Evolutionary conservation across 2,797 vertebrate genomes (phyloP), one percentile per base, ranked within the genome.

Genomic region (Chelon labrosus): DNA sequence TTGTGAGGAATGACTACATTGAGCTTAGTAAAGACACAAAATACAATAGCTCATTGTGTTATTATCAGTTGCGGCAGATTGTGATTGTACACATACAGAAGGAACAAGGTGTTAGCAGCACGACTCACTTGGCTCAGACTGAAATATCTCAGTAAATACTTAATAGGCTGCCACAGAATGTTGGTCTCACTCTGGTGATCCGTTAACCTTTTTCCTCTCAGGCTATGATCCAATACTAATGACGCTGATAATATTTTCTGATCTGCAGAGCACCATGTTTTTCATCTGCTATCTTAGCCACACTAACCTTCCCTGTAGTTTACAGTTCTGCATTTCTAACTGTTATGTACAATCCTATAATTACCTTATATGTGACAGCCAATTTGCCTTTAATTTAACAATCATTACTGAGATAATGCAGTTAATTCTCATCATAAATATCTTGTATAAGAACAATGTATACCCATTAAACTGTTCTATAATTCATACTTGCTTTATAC

Each of bases 1-100:
- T 74, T 70, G 38, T 56, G 17, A 52, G 25, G 5, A 22, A 51
- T 75, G 51, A 68, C 77, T 67, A 52, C 77, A 62, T 64, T n/a
- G 75, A 65, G 55, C 35, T 53, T 20, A 75, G n/a, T 58, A 52
- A 53, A 70, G 51, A 58, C 50, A 58, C 10, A 37, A 5, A 38
- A 7, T 27, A 12, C 10, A n/a, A 22, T 20, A 10, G 14, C 38
- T 11, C 56, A 35, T 1, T 17, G 49, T 25, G 17, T 25, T 20
- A 38, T 17, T 46, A 46, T 54, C 35, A 44, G 10, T 42, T 49
- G 19, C 11, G 10, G n/a, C 22, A n/a, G 7, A 19, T 13, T 47
- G 12, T 38, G 44, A 49, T 10, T 35, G 2, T 5, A 12, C 16
- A 5, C 25, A 27, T 11, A 10, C 9, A 44, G 17, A 7, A 57